A percentile compares a stretch with the other conserved stretches of the same genome.
phyloP scores from a whole-genome alignment of 2,113 vertebrate genomes.

The Dermatemys mawii region DNA sequence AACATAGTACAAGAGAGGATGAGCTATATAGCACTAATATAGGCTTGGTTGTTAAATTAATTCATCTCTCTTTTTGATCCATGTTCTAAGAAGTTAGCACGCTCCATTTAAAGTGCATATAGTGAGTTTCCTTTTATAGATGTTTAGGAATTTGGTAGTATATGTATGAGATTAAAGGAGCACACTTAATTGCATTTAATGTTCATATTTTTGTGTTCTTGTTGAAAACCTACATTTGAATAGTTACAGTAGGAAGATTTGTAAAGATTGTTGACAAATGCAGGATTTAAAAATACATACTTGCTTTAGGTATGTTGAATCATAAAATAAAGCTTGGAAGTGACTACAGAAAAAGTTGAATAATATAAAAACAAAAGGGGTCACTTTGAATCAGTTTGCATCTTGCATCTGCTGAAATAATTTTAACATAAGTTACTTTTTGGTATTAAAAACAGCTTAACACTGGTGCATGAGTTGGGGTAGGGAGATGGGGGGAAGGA shows the following conservation, averaged over 20 bases:
- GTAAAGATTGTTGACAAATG: background rate
- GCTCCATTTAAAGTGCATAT: background rate
- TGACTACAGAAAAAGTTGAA: fast-evolving
- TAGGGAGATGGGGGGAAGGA: background rate
- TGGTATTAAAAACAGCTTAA: background rate
- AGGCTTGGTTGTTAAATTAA: background rate
- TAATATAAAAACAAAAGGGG: background rate
- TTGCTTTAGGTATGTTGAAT: background rate
- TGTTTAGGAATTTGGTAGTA: background rate
- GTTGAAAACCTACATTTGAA: background rate
- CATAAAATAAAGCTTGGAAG: background rate
- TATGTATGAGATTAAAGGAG: background rate
- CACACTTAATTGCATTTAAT: background rate
- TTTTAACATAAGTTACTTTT: background rate
- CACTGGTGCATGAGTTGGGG: background rate
- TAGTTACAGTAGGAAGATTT: background rate
- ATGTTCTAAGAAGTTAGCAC: background rate
- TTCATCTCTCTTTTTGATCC: background rate
- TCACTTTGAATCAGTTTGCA: background rate
- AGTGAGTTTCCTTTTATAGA: background rate
- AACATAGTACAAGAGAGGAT: background rate
- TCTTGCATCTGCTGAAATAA: background rate
- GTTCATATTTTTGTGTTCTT: background rate
- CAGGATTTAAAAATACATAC: background rate
- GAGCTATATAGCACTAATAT: fast-evolving